phyloP scores from a whole-genome alignment of 2,888 invertebrate genomes.

The Heliconius sara region DNA sequence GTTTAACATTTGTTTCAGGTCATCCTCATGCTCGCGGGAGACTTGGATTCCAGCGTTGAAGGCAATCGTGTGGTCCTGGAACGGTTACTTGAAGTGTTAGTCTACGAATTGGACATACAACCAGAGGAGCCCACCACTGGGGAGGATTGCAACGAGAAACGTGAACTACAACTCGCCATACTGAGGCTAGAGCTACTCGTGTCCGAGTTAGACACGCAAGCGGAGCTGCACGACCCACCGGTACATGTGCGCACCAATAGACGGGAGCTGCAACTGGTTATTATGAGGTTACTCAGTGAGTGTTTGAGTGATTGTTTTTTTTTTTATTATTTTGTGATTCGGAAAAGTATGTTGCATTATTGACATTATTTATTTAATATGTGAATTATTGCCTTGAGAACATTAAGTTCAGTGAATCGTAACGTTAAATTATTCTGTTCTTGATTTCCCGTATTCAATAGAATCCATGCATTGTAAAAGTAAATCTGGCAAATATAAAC shows the following conservation, averaged over 20 bases:
- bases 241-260: constrained; percentile 87
- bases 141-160: constrained; percentile 86
- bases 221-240: constrained; percentile 72
- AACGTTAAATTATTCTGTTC: no score
- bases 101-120: constrained; percentile 89
- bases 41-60: constrained; percentile 93
- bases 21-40: constrained; percentile 93
- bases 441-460: no score
- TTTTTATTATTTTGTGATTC: neutral
- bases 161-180: constrained; percentile 94
- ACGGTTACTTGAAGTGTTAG: constrained; percentile 88
- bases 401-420: neutral
- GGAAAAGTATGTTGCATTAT: neutral
- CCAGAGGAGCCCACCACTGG: constrained; percentile 65
- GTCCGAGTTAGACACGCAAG: constrained; percentile 87
- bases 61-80: constrained; percentile 91
- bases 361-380: neutral
- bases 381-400: no score
- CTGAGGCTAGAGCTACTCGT: constrained; percentile 91
- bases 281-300: constrained; percentile 93
- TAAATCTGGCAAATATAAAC: no score
- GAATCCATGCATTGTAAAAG: no score
- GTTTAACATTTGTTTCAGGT: constrained; percentile 72
- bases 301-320: constrained; percentile 51
- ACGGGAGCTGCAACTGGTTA: constrained; percentile 93